phyloP scores from a whole-genome alignment of 2,113 vertebrate genomes.

The Ameiurus melas region DNA sequence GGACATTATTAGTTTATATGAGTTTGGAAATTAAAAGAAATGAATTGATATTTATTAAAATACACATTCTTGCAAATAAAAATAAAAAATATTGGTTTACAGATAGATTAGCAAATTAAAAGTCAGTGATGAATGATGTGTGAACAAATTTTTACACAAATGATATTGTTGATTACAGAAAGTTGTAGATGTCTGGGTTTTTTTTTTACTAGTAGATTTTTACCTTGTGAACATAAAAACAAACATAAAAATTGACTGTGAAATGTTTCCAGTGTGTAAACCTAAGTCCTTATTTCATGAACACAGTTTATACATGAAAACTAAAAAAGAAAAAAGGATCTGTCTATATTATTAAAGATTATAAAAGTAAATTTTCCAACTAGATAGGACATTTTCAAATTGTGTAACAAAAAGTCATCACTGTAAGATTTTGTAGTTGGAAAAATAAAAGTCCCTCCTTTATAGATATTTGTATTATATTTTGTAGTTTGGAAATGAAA shows the following conservation, averaged over 20 bases:
- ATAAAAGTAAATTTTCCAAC: neutral
- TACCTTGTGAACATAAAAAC: neutral
- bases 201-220: neutral
- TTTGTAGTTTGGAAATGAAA: neutral
- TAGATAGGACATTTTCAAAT: neutral
- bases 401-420: conserved; percentile 6
- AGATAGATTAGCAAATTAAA: neutral
- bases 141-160: neutral
- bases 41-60: neutral
- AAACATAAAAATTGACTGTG: neutral
- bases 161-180: neutral
- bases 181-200: neutral
- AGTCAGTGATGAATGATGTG: neutral
- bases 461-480: neutral
- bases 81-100: neutral
- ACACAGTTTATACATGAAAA: neutral
- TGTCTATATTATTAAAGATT: neutral
- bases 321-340: neutral
- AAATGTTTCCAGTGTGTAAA: neutral
- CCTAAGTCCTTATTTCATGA: neutral
- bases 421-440: neutral
- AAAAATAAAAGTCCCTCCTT: conserved; percentile 1
- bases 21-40: neutral
- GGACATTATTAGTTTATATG: neutral
- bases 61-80: neutral